Evolutionary conservation across 23 tunicate genomes (phyloP).

Genomic region (Diplosoma virens): DNA sequence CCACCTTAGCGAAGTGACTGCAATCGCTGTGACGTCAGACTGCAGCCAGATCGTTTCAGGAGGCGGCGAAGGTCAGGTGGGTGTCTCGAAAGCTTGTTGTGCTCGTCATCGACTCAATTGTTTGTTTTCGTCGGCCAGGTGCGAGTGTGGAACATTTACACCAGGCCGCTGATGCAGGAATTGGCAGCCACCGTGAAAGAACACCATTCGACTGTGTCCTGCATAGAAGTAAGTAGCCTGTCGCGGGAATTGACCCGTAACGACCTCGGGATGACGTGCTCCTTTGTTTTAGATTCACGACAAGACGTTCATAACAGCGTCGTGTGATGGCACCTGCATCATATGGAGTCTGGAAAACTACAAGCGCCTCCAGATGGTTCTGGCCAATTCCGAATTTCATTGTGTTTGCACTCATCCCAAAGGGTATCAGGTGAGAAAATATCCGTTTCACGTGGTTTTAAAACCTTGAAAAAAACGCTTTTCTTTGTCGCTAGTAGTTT

Average conservation of each 20-base stretch:
- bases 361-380: conserved; percentile 83
- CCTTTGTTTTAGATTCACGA: conserved; percentile 21
- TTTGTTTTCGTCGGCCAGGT: conserved; percentile 35
- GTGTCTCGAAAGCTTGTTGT: not conserved
- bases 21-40: conserved; percentile 68
- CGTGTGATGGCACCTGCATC: conserved; percentile 94
- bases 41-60: conserved; percentile 74
- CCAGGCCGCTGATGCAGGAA: conserved; percentile 25
- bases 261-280: not conserved
- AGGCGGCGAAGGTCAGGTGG: conserved; percentile 94
- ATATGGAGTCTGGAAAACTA: conserved; percentile 81
- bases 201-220: conserved; percentile 78
- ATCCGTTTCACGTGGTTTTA: too few relatives aligned
- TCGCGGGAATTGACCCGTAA: not conserved
- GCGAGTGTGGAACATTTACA: conserved; percentile 55
- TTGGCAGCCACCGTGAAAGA: conserved; percentile 87
- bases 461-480: not conserved
- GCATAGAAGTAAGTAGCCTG: conserved; percentile 25
- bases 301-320: conserved; percentile 77
- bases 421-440: conserved; percentile 62
- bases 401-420: conserved; percentile 86
- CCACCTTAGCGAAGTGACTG: conserved; percentile 83
- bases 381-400: conserved; percentile 88
- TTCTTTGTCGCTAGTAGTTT: not conserved
- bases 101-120: not conserved